Evolutionary conservation across 1,140 invertebrate genomes (phyloP).

Genomic region (Heliothis subflexa): DNA sequence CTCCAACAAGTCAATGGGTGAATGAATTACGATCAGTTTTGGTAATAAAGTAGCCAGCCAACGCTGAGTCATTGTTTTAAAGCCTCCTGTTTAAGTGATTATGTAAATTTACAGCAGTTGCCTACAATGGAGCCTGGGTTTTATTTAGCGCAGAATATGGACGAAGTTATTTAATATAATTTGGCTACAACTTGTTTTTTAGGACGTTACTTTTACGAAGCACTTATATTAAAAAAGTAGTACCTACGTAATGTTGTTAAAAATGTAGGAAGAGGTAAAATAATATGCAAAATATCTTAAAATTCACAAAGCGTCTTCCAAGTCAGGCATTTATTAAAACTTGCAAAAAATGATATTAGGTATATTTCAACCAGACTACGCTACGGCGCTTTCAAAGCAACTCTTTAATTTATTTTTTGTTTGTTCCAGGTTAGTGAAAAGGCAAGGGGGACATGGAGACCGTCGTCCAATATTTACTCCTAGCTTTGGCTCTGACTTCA

Average conservation of each 20-base stretch:
- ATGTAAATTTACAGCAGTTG: slow-evolving; percentile 23
- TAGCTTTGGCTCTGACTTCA: slow-evolving; percentile 81
- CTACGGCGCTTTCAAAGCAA: slow-evolving; percentile 42
- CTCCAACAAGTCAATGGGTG: slow-evolving; percentile 45
- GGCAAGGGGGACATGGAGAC: slow-evolving; percentile 72
- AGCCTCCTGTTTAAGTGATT: slow-evolving; percentile 30
- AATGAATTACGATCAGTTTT: slow-evolving; percentile 44
- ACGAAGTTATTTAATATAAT: not conserved
- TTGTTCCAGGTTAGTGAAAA: slow-evolving; percentile 78
- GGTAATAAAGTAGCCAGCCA: slow-evolving; percentile 20
- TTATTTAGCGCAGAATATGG: not conserved
- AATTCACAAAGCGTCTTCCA: slow-evolving; percentile 3
- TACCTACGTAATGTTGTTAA: not conserved
- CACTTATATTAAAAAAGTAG: not conserved
- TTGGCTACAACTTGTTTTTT: not conserved
- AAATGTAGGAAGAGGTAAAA: not conserved
- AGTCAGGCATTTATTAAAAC: slow-evolving; percentile 12
- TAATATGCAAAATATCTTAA: not conserved
- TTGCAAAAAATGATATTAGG: not conserved
- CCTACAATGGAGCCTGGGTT: not conserved
- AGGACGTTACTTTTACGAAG: not conserved
- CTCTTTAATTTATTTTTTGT: slow-evolving; percentile 54
- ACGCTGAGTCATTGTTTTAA: slow-evolving; percentile 35
- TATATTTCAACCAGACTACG: slow-evolving; percentile 7
- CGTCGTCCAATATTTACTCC: slow-evolving; percentile 82